Evolutionary conservation across 1,140 invertebrate genomes (phyloP).

Genomic region (Schlechtendalia chinensis): DNA sequence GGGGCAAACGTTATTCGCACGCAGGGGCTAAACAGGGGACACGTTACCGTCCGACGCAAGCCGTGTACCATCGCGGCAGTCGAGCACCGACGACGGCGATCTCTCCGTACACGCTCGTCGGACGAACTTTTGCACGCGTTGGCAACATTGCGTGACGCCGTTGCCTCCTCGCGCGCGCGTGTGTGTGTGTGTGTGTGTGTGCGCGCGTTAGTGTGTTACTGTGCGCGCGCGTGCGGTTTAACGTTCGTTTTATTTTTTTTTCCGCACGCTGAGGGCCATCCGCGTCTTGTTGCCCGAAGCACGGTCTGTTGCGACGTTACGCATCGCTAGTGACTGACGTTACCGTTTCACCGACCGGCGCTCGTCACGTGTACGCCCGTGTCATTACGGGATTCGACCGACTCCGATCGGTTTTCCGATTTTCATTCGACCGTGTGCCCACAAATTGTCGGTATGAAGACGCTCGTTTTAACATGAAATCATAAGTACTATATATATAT

Average conservation of each 20-base stretch:
- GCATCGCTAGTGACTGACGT: not conserved
- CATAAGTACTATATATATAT: too few species aligned
- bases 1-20: not conserved
- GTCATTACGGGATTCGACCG: too few species aligned
- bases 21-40: too few species aligned
- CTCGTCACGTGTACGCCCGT: too few species aligned
- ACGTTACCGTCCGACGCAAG: too few species aligned
- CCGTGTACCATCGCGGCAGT: too few species aligned
- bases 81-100: not conserved
- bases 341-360: not conserved
- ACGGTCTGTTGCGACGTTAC: too few species aligned
- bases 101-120: not conserved
- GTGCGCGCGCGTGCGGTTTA: not conserved
- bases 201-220: not conserved
- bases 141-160: slow-evolving; percentile 6
- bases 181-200: too few species aligned
- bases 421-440: too few species aligned
- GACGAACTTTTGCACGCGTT: slow-evolving; percentile 27
- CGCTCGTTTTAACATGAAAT: too few species aligned
- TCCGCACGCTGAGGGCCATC: slow-evolving; percentile 22
- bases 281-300: not conserved
- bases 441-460: too few species aligned
- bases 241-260: slow-evolving; percentile 13
- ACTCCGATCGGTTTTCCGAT: too few species aligned
- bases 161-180: not conserved